Evolutionary conservation across 2,888 invertebrate genomes (phyloP), one percentile per base, ranked within the genome.

Genomic region (Chironomus tentans): DNA sequence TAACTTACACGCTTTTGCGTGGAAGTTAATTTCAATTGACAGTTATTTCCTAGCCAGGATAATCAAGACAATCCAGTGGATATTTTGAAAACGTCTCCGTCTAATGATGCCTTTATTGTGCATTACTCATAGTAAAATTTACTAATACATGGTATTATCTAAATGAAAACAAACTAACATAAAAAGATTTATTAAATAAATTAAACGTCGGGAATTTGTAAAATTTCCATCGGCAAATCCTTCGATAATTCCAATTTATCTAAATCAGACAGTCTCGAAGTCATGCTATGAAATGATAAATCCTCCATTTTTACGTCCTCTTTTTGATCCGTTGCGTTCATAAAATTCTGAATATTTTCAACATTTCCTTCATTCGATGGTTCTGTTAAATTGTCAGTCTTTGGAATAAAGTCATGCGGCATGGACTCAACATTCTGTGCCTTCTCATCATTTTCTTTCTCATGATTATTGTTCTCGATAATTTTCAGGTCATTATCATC

Each of bases 131-230:
- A 38, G 38, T 38, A 38, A 38, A 38, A 38, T 38, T 38, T 38
- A 38, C 38, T 38, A 38, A 38, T 38, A 38, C 38, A 38, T 38
- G 10, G 38, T 38, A 38, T 38, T 38, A 38, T 2, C 38, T 7
- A 38, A 38, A 38, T 10, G 38, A 38, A 38, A 38, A 38, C 38
- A 10, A 38, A 38, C 7, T 38, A 38, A 10, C 2, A 28, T 4
- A 28, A 28, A 38, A 38, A 38, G 1, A 28, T 10, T 38, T 2
- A 56, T 28, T 28, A 18, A 56, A 56, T 56, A 56, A 56, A 2
- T 65, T 65, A 65, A 21, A 65, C 3, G 87, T 46, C 92, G 89
- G 50, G 95, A 94, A 79, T 61, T 65, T 65, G 65, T 5, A 74
- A 15, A 13, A 74, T 74, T 68, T 74, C 74, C 68, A 48, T 76